Percentiles rank a stretch among this genome's conserved stretches.
Conservation (phyloP, 2,888 invertebrate species). For the Latrodectus elegans region DNA sequence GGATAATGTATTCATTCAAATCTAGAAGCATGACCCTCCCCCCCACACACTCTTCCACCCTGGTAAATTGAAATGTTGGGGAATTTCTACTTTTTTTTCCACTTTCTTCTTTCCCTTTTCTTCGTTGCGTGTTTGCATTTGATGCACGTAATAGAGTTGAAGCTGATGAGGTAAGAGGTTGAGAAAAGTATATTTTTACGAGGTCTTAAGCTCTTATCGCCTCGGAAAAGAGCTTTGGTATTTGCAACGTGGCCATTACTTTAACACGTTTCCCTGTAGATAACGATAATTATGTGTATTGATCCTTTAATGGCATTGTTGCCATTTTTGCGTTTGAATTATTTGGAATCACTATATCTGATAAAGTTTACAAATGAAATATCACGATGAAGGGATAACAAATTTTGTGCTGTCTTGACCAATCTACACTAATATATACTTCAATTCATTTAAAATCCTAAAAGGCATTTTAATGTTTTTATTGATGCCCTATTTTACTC, state of each 20-base stretch:
- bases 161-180: conserved; percentile 7
- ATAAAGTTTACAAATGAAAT: too few species aligned
- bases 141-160: conserved; percentile 42
- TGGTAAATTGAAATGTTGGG: conserved; percentile 65
- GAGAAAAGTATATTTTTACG: conserved; percentile 28
- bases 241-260: background rate
- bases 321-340: too few species aligned
- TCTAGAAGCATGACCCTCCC: conserved; percentile 8
- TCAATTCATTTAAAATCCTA: too few species aligned
- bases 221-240: background rate
- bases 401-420: too few species aligned
- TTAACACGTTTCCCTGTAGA: background rate
- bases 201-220: conserved; percentile 23
- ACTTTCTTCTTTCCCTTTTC: background rate
- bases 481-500: too few species aligned
- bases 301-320: background rate
- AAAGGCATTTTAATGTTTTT: too few species aligned
- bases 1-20: conserved; percentile 61
- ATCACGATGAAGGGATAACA: too few species aligned
- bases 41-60: background rate
- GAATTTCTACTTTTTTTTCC: conserved; percentile 21
- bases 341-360: too few species aligned
- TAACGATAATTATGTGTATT: background rate
- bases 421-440: too few species aligned
- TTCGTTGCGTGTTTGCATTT: conserved; percentile 56